Percentiles rank a stretch among this genome's conserved stretches.
Evolutionary conservation across 2,797 vertebrate species (phyloP).

Genomic region (Rhincodon typus): DNA sequence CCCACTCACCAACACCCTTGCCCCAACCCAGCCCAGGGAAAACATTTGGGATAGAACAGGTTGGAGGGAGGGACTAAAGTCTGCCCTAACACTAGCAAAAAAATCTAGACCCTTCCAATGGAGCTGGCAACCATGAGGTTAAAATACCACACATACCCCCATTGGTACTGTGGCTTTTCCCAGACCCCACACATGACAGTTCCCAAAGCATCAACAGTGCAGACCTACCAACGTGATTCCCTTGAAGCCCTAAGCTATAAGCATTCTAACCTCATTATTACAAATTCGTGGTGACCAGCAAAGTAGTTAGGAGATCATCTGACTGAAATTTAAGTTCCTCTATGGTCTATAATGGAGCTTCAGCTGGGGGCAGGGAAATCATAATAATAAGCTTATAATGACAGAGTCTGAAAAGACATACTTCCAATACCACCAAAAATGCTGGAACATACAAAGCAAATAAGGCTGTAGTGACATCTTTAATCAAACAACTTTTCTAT

Average conservation of each 20-base stretch:
- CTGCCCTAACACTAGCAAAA: not conserved
- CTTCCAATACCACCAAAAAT: slow-evolving; percentile 17
- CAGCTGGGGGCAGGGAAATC: not conserved
- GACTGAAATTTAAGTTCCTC: slow-evolving; percentile 12
- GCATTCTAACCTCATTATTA: slow-evolving; percentile 23
- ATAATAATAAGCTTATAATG: slow-evolving; percentile 9
- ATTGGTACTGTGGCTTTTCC: not conserved
- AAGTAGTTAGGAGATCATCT: slow-evolving; percentile 19
- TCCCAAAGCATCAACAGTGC: not conserved
- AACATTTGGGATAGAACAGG: not conserved
- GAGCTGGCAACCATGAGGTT: not conserved
- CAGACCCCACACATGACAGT: not conserved
- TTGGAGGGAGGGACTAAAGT: not conserved
- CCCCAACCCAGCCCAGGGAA: not conserved
- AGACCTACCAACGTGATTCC: slow-evolving; percentile 18
- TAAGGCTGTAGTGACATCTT: not conserved
- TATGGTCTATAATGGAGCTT: not conserved
- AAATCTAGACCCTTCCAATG: not conserved
- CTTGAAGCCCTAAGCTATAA: not conserved
- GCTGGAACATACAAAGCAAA: slow-evolving; percentile 17
- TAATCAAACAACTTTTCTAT: not conserved
- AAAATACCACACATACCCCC: not conserved
- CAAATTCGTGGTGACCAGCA: not conserved
- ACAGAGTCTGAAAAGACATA: not conserved
- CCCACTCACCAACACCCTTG: not conserved